A percentile compares a stretch with the other conserved stretches of the same genome.
Conservation (phyloP, 2,113 vertebrate species). For the Pyxicephalus adspersus region DNA sequence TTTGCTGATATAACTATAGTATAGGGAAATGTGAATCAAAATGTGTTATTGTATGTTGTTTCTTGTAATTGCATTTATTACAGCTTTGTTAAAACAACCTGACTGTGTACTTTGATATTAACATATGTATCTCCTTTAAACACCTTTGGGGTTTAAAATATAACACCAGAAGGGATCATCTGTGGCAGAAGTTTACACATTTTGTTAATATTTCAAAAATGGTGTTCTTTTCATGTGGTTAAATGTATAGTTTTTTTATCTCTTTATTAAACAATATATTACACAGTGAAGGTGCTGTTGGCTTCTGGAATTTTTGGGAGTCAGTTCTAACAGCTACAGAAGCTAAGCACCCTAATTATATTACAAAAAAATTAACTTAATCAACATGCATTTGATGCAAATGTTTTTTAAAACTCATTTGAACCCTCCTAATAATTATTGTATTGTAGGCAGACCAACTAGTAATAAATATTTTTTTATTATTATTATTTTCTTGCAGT, state of each 20-base stretch:
- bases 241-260: slow-evolving; percentile 41
- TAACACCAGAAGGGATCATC: background rate
- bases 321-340: slow-evolving; percentile 32
- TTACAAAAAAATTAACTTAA: slow-evolving; percentile 49
- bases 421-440: background rate
- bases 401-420: slow-evolving; percentile 14
- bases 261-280: slow-evolving; percentile 39
- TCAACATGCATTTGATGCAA: slow-evolving; percentile 28
- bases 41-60: too few species aligned
- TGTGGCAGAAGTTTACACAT: background rate
- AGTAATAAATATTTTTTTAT: too few species aligned
- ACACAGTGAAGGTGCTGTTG: slow-evolving; percentile 13
- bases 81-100: too few species aligned
- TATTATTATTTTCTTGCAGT: too few species aligned
- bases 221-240: slow-evolving; percentile 10
- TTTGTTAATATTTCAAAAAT: slow-evolving; percentile 40
- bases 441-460: too few species aligned
- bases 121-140: background rate
- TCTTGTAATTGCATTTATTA: too few species aligned
- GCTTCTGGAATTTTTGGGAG: slow-evolving; percentile 39
- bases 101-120: background rate
- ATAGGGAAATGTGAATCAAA: background rate
- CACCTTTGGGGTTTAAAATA: background rate
- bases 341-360: slow-evolving; percentile 36
- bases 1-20: background rate